Percentiles rank a stretch among this genome's conserved stretches.
Conservation (phyloP, 1,140 invertebrate species). For the Tribolium madens region DNA sequence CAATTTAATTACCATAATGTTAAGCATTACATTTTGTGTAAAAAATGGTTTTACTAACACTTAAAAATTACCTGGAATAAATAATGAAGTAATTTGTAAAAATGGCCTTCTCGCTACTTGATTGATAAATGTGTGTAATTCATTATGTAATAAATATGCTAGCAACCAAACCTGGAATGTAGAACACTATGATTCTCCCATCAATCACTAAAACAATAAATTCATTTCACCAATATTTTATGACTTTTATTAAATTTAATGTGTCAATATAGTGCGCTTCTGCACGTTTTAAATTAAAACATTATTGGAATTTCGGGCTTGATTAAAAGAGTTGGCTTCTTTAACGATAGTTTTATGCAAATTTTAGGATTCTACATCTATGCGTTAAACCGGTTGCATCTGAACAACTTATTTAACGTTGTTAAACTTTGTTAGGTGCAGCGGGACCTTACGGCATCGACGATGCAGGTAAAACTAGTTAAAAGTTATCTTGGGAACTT, state of each 20-base stretch:
- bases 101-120: conserved; percentile 1
- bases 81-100: conserved; percentile 34
- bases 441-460: background rate
- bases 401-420: conserved; percentile 5
- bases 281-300: background rate
- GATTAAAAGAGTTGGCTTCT: background rate
- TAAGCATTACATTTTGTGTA: background rate
- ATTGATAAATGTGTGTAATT: conserved; percentile 23
- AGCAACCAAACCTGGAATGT: conserved; percentile 15
- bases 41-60: conserved; percentile 13
- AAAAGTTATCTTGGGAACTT: conserved; percentile 3
- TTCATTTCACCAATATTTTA: background rate
- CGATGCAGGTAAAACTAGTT: conserved; percentile 28
- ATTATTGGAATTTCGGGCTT: background rate
- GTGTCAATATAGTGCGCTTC: background rate
- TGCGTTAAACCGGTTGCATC: conserved; percentile 25
- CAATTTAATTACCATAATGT: conserved; percentile 28
- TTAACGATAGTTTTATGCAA: conserved; percentile 2
- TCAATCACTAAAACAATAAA: conserved; percentile 26
- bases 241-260: background rate
- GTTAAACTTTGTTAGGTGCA: conserved; percentile 13
- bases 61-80: conserved; percentile 10
- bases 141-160: conserved; percentile 36
- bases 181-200: conserved; percentile 26
- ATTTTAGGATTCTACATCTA: background rate